These are phyloP conservation scores for Euspilapteryx auroguttella DNA, from an alignment of 2,888 invertebrate species.

Conservation along the genomic window DNA sequence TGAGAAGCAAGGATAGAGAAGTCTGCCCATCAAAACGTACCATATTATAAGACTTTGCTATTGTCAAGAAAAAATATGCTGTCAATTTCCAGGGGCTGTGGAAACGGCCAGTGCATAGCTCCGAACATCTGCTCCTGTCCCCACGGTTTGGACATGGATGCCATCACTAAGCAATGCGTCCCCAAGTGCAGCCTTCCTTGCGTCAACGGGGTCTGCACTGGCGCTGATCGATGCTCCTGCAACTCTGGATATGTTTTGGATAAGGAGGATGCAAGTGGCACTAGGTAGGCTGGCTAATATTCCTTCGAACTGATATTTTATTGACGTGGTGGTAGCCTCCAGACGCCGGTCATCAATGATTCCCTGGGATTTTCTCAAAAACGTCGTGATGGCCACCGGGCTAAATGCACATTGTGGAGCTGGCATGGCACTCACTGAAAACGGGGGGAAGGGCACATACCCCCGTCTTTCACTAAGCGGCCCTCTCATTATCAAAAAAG, in stretches of 20 bases:
- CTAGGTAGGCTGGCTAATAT: slow-evolving; percentile 30
- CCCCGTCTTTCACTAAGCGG: no score
- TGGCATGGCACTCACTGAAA: no score
- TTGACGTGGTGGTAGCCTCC: no score
- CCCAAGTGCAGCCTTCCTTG: background rate
- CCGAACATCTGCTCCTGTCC: slow-evolving; percentile 11
- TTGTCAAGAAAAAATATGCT: no score
- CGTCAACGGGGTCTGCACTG: background rate
- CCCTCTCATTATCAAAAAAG: no score
- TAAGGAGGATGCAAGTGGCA: background rate
- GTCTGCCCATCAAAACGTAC: no score
- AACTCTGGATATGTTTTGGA: background rate
- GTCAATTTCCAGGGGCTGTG: slow-evolving; percentile 5
- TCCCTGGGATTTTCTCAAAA: background rate
- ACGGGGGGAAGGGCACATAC: no score
- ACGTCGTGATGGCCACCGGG: no score
- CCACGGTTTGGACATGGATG: slow-evolving; percentile 2
- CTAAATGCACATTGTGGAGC: no score
- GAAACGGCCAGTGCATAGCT: slow-evolving; percentile 9
- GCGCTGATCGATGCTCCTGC: background rate
- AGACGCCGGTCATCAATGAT: background rate
- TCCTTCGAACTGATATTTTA: no score
- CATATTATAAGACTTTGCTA: no score
- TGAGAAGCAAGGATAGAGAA: no score
- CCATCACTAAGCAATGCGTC: background rate